phyloP scores from a whole-genome alignment of 2,888 invertebrate species.

The Micoletzkya japonica region DNA sequence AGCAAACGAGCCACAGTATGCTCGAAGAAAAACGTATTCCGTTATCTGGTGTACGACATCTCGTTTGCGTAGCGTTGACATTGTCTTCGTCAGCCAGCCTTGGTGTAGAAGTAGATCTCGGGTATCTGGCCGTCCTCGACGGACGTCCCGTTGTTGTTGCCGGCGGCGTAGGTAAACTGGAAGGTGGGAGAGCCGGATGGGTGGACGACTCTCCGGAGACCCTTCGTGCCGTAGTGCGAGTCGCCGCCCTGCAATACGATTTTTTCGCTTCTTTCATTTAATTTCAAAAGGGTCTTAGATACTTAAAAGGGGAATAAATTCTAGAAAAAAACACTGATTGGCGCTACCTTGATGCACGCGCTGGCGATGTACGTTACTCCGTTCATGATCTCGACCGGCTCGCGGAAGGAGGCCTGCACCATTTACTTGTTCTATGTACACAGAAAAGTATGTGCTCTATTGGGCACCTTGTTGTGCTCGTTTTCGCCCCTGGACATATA shows the following conservation, averaged over 20 bases:
- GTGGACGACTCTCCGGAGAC: constrained; percentile 76
- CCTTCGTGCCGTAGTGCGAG: constrained; percentile 83
- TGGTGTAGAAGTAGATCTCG: constrained; percentile 77
- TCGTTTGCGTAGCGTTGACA: too few species aligned
- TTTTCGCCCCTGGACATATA: too few species aligned
- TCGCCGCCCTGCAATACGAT: constrained; percentile 77
- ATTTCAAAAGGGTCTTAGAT: too few species aligned
- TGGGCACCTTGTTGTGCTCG: too few species aligned
- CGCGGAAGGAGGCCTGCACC: constrained; percentile 71
- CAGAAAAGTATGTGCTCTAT: too few species aligned
- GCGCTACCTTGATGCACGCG: constrained; percentile 78
- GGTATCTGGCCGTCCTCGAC: constrained; percentile 86
- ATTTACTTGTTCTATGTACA: too few species aligned
- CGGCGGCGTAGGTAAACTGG: constrained; percentile 79
- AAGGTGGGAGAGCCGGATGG: constrained; percentile 73
- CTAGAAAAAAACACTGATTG: constrained; percentile 34
- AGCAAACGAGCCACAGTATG: too few species aligned
- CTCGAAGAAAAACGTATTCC: too few species aligned
- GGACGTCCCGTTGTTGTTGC: constrained; percentile 78
- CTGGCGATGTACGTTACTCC: constrained; percentile 81
- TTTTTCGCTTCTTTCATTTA: not conserved
- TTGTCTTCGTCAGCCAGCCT: not conserved
- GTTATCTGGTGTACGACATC: too few species aligned
- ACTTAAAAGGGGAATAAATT: not conserved
- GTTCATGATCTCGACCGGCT: constrained; percentile 80